These are phyloP conservation scores for Dipodomys ordii DNA, from an alignment of 2,113 vertebrate species.

Conservation along the genomic window DNA sequence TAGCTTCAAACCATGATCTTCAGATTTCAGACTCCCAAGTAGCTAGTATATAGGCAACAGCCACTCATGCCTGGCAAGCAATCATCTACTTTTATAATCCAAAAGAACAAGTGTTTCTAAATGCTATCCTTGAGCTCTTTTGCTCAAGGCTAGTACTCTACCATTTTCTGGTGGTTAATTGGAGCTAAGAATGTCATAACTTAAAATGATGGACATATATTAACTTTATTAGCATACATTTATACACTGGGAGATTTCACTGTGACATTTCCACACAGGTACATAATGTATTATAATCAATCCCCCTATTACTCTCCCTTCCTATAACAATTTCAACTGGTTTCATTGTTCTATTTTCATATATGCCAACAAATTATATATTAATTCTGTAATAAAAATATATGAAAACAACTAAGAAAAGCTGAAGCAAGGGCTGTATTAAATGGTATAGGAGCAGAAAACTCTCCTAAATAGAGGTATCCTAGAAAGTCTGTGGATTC, in stretches of 20 bases:
- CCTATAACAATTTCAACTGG: too few species aligned
- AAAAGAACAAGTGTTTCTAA: slow-evolving; percentile 4
- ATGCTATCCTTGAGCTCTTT: neutral
- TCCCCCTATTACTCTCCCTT: too few species aligned
- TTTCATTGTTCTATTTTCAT: too few species aligned
- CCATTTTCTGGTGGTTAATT: too few species aligned
- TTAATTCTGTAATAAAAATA: slow-evolving; percentile 21
- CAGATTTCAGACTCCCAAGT: too few species aligned
- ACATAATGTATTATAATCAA: too few species aligned
- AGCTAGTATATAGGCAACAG: too few species aligned
- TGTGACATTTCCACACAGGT: too few species aligned
- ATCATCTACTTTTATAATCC: neutral
- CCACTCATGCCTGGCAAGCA: neutral
- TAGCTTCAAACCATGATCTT: too few species aligned
- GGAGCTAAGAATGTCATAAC: neutral
- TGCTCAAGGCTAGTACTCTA: too few species aligned
- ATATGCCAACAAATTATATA: neutral
- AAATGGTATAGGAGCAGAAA: slow-evolving; percentile 12
- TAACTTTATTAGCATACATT: too few species aligned
- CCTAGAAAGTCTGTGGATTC: slow-evolving; percentile 25
- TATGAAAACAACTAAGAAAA: slow-evolving; percentile 33
- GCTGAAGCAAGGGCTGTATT: neutral
- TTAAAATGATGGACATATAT: neutral
- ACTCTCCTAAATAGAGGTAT: neutral
- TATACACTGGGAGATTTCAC: too few species aligned